Percentiles rank a stretch among this genome's conserved stretches.
These are phyloP conservation scores for Lymantria dispar DNA, from an alignment of 2,888 invertebrate genomes.

Conservation along the genomic window DNA sequence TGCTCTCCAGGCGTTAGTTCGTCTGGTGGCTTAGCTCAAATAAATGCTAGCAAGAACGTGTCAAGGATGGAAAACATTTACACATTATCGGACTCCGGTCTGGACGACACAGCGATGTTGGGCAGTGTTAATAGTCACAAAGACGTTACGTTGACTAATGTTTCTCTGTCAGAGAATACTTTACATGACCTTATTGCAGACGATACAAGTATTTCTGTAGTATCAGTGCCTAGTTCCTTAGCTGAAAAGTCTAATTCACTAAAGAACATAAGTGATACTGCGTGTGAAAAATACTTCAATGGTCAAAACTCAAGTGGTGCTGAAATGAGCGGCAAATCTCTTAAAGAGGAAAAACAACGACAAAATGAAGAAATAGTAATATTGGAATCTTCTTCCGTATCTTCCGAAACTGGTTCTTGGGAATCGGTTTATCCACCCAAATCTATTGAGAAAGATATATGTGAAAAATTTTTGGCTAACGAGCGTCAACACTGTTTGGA, in stretches of 20 bases:
- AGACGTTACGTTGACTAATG: constrained; percentile 63
- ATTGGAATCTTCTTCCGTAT: constrained; percentile 84
- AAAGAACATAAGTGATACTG: constrained; percentile 30
- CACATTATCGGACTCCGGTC: constrained; percentile 71
- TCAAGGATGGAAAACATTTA: constrained; percentile 68
- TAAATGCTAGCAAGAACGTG: constrained; percentile 53
- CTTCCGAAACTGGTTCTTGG: constrained; percentile 86
- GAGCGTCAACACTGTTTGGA: constrained; percentile 53
- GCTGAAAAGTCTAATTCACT: constrained; percentile 38
- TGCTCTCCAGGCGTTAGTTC: constrained; percentile 55
- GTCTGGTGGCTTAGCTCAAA: constrained; percentile 43
- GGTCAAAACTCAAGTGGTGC: constrained; percentile 31
- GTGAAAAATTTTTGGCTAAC: constrained; percentile 64
- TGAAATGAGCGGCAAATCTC: constrained; percentile 47
- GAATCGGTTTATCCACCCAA: constrained; percentile 83
- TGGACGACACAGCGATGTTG: constrained; percentile 67
- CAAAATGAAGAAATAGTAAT: constrained; percentile 84
- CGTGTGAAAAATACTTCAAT: constrained; percentile 36
- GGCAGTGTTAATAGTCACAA: constrained; percentile 64
- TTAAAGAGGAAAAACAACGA: constrained; percentile 83
- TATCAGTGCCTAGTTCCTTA: constrained; percentile 40
- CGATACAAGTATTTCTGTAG: constrained; percentile 45
- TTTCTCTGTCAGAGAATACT: constrained; percentile 69
- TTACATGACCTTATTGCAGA: constrained; percentile 63
- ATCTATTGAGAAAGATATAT: constrained; percentile 61